These are phyloP conservation scores for Parapristionchus giblindavisi DNA, from an alignment of 2,888 invertebrate genomes.

Conservation along the genomic window DNA sequence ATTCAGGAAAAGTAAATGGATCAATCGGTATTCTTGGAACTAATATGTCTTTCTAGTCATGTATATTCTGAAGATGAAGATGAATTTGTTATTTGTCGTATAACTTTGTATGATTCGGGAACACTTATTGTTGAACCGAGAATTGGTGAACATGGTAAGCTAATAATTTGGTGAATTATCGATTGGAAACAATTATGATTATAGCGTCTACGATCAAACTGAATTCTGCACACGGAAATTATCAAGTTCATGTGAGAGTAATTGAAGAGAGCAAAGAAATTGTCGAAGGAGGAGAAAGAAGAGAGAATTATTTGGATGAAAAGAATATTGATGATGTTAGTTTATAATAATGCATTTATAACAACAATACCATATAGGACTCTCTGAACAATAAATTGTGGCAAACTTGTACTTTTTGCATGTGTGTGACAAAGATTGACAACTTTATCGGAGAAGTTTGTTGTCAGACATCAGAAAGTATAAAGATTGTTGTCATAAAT, in stretches of 20 bases:
- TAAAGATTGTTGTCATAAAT: no score
- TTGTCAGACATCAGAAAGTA: no score
- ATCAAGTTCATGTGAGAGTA: constrained; percentile 12
- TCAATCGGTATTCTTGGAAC: not conserved
- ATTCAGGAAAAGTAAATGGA: not conserved
- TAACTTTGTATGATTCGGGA: constrained; percentile 1
- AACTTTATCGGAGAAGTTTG: no score
- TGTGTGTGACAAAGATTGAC: no score
- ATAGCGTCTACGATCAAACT: constrained; percentile 2
- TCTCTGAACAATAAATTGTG: no score
- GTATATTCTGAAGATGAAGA: constrained; percentile 31
- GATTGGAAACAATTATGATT: not conserved
- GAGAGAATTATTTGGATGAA: constrained; percentile 8
- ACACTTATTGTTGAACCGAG: constrained; percentile 26
- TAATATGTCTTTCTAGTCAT: not conserved
- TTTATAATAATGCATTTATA: no score
- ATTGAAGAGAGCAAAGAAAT: not conserved
- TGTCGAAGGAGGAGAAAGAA: not conserved
- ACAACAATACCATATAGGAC: no score
- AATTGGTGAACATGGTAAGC: constrained; percentile 28
- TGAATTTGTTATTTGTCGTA: constrained; percentile 28
- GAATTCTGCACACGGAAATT: constrained; percentile 21
- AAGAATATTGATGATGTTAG: constrained; percentile 15
- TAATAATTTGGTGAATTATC: no score
- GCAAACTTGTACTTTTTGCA: no score